Evolutionary conservation across 2,113 vertebrate species (phyloP).

Genomic region (Sander lucioperca): DNA sequence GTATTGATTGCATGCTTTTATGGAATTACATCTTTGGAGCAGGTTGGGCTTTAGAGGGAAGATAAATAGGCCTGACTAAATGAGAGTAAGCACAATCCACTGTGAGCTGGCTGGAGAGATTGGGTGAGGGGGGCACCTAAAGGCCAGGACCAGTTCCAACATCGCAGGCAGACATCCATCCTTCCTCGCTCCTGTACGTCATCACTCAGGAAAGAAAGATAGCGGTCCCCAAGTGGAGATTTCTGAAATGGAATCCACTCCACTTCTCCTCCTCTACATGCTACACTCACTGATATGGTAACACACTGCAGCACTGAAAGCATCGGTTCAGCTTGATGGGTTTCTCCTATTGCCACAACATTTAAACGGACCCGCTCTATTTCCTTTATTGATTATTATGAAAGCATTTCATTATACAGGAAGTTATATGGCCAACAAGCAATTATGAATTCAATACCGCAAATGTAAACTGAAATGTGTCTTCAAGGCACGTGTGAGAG

Average conservation of each 20-base stretch:
- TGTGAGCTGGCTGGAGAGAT: slow-evolving; percentile 68
- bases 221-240: slow-evolving; percentile 55
- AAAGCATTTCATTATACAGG: slow-evolving; percentile 81
- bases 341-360: slow-evolving; percentile 73
- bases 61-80: slow-evolving; percentile 84
- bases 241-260: slow-evolving; percentile 71
- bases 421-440: slow-evolving; percentile 80
- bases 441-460: slow-evolving; percentile 81
- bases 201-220: slow-evolving; percentile 61
- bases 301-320: slow-evolving; percentile 56
- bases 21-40: slow-evolving; percentile 87
- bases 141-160: slow-evolving; percentile 67
- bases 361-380: slow-evolving; percentile 80
- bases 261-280: slow-evolving; percentile 34
- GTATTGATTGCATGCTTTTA: slow-evolving; percentile 88
- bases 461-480: slow-evolving; percentile 81
- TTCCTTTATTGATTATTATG: slow-evolving; percentile 83
- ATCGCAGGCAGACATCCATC: slow-evolving; percentile 68
- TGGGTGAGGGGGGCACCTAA: slow-evolving; percentile 64
- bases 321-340: slow-evolving; percentile 64
- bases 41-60: slow-evolving; percentile 77
- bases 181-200: slow-evolving; percentile 55
- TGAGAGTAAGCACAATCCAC: slow-evolving; percentile 81
- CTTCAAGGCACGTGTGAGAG: slow-evolving; percentile 59
- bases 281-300: slow-evolving; percentile 39